Percentiles rank a stretch among this genome's conserved stretches.
Evolutionary conservation across 37 sponge, comb jelly and placozoan genomes (phyloP).

Genomic region (Beroe ovata): DNA sequence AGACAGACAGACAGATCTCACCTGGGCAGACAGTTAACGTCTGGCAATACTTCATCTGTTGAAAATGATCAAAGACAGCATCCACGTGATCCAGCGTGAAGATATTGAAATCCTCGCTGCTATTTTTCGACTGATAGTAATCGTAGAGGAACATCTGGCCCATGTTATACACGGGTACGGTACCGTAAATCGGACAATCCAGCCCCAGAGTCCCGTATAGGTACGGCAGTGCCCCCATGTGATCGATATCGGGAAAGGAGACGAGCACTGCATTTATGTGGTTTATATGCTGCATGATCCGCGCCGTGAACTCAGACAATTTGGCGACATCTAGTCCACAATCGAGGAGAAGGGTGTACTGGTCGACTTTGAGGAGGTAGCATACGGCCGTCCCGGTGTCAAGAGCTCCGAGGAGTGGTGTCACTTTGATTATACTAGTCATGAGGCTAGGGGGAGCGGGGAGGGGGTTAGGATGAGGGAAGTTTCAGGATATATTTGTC

Average conservation of each 20-base stretch:
- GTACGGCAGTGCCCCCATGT: conserved; percentile 93
- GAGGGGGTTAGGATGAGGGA: conserved; percentile 9
- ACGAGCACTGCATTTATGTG: conserved; percentile 73
- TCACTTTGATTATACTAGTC: conserved; percentile 92
- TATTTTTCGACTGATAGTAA: conserved; percentile 86
- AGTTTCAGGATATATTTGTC: no score
- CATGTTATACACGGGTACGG: conserved; percentile 97
- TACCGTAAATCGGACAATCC: conserved; percentile 94
- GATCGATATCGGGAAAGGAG: conserved; percentile 85
- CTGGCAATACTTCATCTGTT: conserved; percentile 85
- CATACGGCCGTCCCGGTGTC: conserved; percentile 66
- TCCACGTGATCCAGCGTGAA: conserved; percentile 98
- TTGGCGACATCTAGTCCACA: conserved; percentile 94
- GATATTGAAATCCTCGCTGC: conserved; percentile 92
- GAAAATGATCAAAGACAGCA: conserved; percentile 68
- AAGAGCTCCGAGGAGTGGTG: conserved; percentile 89
- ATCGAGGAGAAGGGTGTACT: conserved; percentile 94
- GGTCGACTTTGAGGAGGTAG: conserved; percentile 75
- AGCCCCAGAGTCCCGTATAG: conserved; percentile 88
- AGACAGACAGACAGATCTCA: no score
- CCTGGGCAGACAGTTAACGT: conserved; percentile 42
- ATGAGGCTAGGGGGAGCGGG: conserved; percentile 29
- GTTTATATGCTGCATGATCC: conserved; percentile 76
- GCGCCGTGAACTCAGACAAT: conserved; percentile 72
- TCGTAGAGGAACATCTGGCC: conserved; percentile 99